Base-by-base conservation (phyloP, 2,113 vertebrate genomes). In the Trematomus loennbergii region DNA sequence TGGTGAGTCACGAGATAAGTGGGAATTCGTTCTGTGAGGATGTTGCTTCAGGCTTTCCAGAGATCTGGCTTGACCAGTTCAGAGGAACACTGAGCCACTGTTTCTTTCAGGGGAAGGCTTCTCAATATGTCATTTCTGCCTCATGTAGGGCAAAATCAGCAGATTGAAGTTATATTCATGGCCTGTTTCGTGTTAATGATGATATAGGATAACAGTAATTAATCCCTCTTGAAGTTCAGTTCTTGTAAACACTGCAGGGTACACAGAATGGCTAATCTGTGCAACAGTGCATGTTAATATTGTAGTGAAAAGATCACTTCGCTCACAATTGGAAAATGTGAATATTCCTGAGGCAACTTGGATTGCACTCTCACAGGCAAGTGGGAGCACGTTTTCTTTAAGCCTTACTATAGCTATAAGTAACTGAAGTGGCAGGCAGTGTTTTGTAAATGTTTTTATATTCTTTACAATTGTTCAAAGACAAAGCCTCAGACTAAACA, bases 21-120 rank as follows among this genome's bases (percentile, higher is more conserved):
- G 59, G 49, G 55, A 67, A 33, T 83, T 49, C 2, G 12, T 57
- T 75, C 15, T 48, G 46, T 61, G 48, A 59, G 12, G 61, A 64
- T 46, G 57, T 71, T 78, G 3, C 75, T 72, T 22, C 16, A 22
- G 72, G 79, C 75, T 66, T 82, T 61, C 20, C 0, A 75, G 55
- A 75, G 59, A 91, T 86, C 87, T 82, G 60, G 84, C 64, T 78
- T 86, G 80, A 89, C 86, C 58, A 83, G 89, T 91, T 87, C 11
- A 49, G 62, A 55, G 7, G 53, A 89, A 88, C 73, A 87, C 72
- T 45, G 50, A 22, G 12, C n/a, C 46, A 72, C 64, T 89, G 72
- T 86, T 40, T 84, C 22, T 75, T 67, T 85, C 49, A 80, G 65
- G 25, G 79, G 22, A 17, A 36, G 20, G 4, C 67, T 68, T 5